Evolutionary conservation across 2,888 invertebrate species (phyloP), one percentile per base, ranked within the genome.

Genomic region (Epinotia nisella): DNA sequence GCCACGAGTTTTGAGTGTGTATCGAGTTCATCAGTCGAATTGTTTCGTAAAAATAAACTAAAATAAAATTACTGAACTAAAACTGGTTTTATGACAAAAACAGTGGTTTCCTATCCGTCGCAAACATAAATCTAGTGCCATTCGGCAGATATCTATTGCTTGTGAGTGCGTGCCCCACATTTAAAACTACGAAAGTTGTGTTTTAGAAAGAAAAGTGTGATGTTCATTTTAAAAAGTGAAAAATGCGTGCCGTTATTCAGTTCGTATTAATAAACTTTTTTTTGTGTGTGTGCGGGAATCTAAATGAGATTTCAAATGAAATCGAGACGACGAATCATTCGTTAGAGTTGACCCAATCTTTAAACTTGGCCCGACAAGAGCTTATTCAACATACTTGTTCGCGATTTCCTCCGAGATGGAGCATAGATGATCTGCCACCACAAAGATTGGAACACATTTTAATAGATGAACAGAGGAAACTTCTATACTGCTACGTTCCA

Each of bases 401-500:
- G 68, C 92, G 90, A 3, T 90, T 94, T 76, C 92, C 93, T 5
- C 90, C 92, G 51, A 88, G 83, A 71, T 85, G 86, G 51, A 83
- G 83, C 9, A 73, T 94, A n/a, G 90, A 94, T 75, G 89, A 94
- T 75, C 82, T 95, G 59, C 90, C 91, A 41, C 91, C 94, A 15
- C 93, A 92, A 71, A 94, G 95, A 79, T 94, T 97, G 82, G 95
- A 96, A 82, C 98, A 98, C 83, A 95, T 98, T 86, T 92, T 98
- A 76, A 96, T 98, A 21, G 97, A 98, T 86, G 96, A 97, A 80
- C 94, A 95, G 74, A 97, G 98, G 83, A 96, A 96, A 86, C 93
- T 98, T 17, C 92, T 98, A 15, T 98, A 98, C 85, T 98, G 98
- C 86, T 98, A 98, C 88, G 98, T 98, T 76, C 98, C 98, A 74